Percentiles rank a stretch among this genome's conserved stretches.
Evolutionary conservation across 2,888 invertebrate species (phyloP).

Genomic region (Acronicta leporina): DNA sequence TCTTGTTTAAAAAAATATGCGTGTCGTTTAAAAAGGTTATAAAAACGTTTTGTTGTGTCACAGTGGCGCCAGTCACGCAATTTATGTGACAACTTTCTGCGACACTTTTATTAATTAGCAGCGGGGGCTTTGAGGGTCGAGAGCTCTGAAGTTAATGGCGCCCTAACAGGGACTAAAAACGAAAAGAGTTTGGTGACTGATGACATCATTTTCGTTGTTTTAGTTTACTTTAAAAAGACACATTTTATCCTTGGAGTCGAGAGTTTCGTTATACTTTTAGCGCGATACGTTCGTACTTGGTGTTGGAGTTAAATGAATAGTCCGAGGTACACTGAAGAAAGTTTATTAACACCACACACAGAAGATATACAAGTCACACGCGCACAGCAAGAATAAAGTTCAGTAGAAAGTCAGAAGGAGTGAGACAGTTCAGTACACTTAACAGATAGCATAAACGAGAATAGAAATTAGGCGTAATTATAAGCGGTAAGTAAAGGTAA

Average conservation of each 20-base stretch:
- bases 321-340: too few relatives aligned
- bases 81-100: conserved; percentile 64
- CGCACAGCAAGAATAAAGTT: too few relatives aligned
- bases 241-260: conserved; percentile 3
- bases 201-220: conserved; percentile 51
- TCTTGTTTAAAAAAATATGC: conserved; percentile 52
- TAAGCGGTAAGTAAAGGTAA: too few relatives aligned
- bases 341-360: too few relatives aligned
- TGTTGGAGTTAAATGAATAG: too few relatives aligned
- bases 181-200: conserved; percentile 56
- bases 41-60: conserved; percentile 58
- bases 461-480: too few relatives aligned
- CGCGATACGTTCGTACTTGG: too few relatives aligned
- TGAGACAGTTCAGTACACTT: too few relatives aligned
- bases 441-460: too few relatives aligned
- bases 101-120: conserved; percentile 68
- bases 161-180: conserved; percentile 60
- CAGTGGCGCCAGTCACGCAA: conserved; percentile 50
- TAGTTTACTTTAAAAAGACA: conserved; percentile 47
- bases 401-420: too few relatives aligned
- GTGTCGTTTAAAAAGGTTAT: conserved; percentile 54
- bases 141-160: conserved; percentile 61
- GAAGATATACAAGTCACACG: too few relatives aligned
- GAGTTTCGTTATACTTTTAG: not conserved
- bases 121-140: conserved; percentile 36